Conservation (phyloP, 2,797 vertebrate species). For the Huso huso region DNA sequence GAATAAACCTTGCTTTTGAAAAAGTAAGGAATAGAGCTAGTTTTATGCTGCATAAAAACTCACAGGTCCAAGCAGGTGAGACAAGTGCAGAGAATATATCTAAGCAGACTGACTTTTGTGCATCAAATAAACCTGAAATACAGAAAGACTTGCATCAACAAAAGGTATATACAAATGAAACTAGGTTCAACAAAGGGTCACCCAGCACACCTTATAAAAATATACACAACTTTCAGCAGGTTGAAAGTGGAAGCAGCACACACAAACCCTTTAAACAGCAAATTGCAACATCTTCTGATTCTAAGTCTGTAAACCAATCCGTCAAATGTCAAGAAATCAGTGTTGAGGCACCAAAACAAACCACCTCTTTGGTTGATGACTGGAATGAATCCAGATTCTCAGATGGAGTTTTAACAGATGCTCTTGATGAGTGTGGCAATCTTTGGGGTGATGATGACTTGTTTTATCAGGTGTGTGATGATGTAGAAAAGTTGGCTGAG, state of each 20-base stretch:
- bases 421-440: slow-evolving; percentile 31
- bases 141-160: slow-evolving; percentile 21
- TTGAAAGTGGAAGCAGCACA: slow-evolving; percentile 11
- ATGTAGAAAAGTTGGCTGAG: slow-evolving; percentile 69
- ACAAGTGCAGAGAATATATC: slow-evolving; percentile 23
- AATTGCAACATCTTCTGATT: slow-evolving; percentile 20
- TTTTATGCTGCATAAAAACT: slow-evolving; percentile 31
- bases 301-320: neutral
- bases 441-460: slow-evolving; percentile 80
- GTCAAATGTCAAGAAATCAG: slow-evolving; percentile 17
- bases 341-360: slow-evolving; percentile 27
- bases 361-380: slow-evolving; percentile 33
- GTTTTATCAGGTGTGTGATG: slow-evolving; percentile 75
- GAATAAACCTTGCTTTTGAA: slow-evolving; percentile 21
- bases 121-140: slow-evolving; percentile 13
- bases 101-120: slow-evolving; percentile 40
- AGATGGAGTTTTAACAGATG: slow-evolving; percentile 41
- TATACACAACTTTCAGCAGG: slow-evolving; percentile 20
- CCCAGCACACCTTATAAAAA: neutral
- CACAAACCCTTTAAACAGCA: neutral
- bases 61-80: slow-evolving; percentile 26
- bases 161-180: slow-evolving; percentile 30
- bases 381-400: slow-evolving; percentile 38
- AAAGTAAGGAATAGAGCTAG: slow-evolving; percentile 44
- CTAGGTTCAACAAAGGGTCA: fast-evolving